A percentile compares a stretch with the other conserved stretches of the same genome.
Conservation (phyloP, 2,797 vertebrate genomes). For the Orestias chungarensis region DNA sequence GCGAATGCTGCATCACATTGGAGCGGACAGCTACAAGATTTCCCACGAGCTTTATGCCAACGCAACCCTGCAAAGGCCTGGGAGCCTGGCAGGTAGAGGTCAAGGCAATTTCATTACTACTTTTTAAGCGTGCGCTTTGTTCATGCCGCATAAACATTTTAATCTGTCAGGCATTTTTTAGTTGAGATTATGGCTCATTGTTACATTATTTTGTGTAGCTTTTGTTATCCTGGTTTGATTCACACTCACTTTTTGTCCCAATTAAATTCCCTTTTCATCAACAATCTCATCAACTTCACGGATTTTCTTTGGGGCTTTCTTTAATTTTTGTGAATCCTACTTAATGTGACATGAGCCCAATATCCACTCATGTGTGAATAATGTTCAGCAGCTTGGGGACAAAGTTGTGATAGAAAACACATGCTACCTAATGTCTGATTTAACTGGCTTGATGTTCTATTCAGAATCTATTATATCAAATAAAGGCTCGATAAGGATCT, state of each 20-base stretch:
- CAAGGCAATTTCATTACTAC: conserved; percentile 44
- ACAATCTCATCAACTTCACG: conserved; percentile 2
- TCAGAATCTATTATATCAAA: conserved; percentile 30
- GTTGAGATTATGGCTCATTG: not conserved
- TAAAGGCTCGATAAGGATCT: conserved; percentile 5
- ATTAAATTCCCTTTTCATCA: not conserved
- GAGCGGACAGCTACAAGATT: conserved; percentile 91
- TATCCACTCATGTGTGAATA: conserved; percentile 20
- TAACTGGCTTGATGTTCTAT: conserved; percentile 40
- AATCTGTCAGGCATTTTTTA: not conserved
- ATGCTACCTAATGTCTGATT: conserved; percentile 38
- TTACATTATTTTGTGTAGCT: not conserved
- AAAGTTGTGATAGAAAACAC: conserved; percentile 30
- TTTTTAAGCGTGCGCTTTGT: conserved; percentile 22
- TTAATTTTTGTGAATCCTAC: conserved; percentile 6
- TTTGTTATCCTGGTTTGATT: not conserved
- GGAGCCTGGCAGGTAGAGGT: conserved; percentile 92
- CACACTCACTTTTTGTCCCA: not conserved
- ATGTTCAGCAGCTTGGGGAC: conserved; percentile 24
- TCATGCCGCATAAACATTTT: not conserved
- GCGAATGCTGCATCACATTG: conserved; percentile 88
- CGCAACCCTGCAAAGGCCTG: conserved; percentile 94
- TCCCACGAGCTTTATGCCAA: conserved; percentile 95
- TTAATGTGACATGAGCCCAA: conserved; percentile 20
- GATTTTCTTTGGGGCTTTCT: conserved; percentile 9